These are phyloP conservation scores for Hypotaenidia philippensis DNA, from an alignment of 2,797 vertebrate species.

Conservation along the genomic window DNA sequence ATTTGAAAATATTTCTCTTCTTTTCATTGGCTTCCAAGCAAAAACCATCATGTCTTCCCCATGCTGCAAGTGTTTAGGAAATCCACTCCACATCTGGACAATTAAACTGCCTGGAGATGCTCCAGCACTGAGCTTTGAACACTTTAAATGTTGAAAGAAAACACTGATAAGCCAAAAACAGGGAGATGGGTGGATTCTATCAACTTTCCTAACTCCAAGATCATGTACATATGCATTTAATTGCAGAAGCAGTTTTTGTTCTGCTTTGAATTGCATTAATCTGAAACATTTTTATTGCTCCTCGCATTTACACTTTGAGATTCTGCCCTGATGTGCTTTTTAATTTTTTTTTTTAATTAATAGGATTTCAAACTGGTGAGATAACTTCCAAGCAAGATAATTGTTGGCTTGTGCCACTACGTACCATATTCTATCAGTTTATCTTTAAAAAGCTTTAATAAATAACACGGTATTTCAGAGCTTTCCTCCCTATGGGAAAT, in stretches of 20 bases:
- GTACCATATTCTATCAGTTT: neutral
- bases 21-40: constrained; percentile 39
- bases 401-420: neutral
- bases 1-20: constrained; percentile 16
- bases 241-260: constrained; percentile 44
- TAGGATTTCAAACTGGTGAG: constrained; percentile 15
- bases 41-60: constrained; percentile 6
- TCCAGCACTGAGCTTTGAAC: constrained; percentile 33
- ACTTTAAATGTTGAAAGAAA: constrained; percentile 38
- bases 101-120: constrained; percentile 24
- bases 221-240: constrained; percentile 34
- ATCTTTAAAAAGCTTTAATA: constrained; percentile 30
- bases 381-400: constrained; percentile 26
- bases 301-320: constrained; percentile 33
- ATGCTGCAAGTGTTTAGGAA: neutral
- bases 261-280: constrained; percentile 40
- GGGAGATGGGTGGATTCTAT: constrained; percentile 34
- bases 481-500: neutral
- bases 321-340: neutral
- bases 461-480: neutral
- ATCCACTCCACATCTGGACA: constrained; percentile 41
- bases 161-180: constrained; percentile 43
- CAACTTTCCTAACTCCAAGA: constrained; percentile 31
- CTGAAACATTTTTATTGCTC: constrained; percentile 27
- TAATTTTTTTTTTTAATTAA: neutral